Evolutionary conservation across 2,113 vertebrate genomes (phyloP), one percentile per base, ranked within the genome.

Genomic region (Xyrauchen texanus): DNA sequence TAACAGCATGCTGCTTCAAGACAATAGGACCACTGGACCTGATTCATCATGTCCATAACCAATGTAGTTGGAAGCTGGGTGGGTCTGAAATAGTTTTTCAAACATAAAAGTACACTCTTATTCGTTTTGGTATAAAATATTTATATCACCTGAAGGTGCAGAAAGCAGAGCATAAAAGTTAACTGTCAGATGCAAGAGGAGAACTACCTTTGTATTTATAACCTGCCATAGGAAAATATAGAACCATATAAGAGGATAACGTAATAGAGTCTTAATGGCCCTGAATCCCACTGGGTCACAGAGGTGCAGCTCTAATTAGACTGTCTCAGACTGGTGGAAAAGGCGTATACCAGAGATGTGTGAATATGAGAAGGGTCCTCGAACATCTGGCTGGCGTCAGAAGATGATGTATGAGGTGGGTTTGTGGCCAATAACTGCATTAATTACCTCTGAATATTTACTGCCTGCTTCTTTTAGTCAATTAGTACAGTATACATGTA

Each of bases 391-490:
- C 66, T 79, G 74, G 77, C 51, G 62, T 76, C 76, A 52, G 10
- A 79, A 69, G 34, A 74, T 85, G 76, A 85, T 85, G 55, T 66
- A 81, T 82, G 81, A 81, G 12, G 63, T 78, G 51, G 62, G 75
- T 81, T 78, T 78, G 79, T 71, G 75, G 76, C 55, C 69, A 68
- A 46, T 76, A 81, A 68, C 64, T 78, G 60, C 81, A 80, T 85
- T 85, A 78, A 81, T 85, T 82, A 81, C 62, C 74, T 60, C 68
- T 69, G 81, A 66, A 81, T 73, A 85, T 83, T 81, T 85, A 85
- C 84, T 71, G 78, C 66, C 13, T 12, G 62, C 69, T 81, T 66
- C 60, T 63, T 42, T 8, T 61, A 61, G 83, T 85, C 78, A 67
- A 83, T 85, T 78, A 10, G 60, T 49, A 66, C 15, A 9, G 44